These are phyloP conservation scores for Drosophila formosana DNA, from an alignment of 2,888 invertebrate genomes.

Conservation along the genomic window DNA sequence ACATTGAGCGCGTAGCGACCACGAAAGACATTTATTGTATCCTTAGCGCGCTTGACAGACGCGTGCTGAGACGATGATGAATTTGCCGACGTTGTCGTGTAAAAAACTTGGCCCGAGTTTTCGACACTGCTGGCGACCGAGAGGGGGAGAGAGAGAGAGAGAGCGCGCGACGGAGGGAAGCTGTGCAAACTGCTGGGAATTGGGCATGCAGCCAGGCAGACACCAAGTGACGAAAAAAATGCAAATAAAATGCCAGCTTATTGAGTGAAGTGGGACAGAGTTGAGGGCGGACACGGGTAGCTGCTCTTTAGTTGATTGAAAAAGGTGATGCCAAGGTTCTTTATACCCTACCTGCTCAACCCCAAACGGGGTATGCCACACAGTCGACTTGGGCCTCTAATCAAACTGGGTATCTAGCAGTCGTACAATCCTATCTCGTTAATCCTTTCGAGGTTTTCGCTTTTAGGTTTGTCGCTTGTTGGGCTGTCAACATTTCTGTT, in stretches of 20 bases:
- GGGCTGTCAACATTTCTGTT: constrained; percentile 15
- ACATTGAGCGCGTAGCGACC: constrained; percentile 53
- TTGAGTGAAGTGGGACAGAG: constrained; percentile 48
- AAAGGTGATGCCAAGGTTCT: constrained; percentile 67
- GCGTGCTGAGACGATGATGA: constrained; percentile 81
- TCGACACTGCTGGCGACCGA: constrained; percentile 17
- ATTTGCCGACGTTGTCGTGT: constrained; percentile 62
- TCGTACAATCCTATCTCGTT: background rate
- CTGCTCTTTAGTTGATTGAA: constrained; percentile 75
- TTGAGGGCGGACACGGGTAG: constrained; percentile 26
- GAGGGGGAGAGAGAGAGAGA: background rate
- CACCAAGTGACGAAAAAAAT: constrained; percentile 73
- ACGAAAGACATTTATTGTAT: constrained; percentile 80
- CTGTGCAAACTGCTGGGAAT: constrained; percentile 36
- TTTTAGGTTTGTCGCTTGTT: constrained; percentile 11
- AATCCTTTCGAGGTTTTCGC: background rate
- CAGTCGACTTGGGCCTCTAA: background rate
- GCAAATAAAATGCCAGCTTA: constrained; percentile 80
- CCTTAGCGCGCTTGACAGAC: constrained; percentile 78
- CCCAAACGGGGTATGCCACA: constrained; percentile 1
- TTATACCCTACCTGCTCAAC: constrained; percentile 1
- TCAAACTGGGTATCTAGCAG: background rate
- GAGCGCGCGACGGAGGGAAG: background rate
- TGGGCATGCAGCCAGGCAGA: constrained; percentile 54
- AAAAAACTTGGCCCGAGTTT: constrained; percentile 41